Percentiles rank a stretch among this genome's conserved stretches.
These are phyloP conservation scores for Gallinago jamesoni DNA, from an alignment of 2,113 vertebrate genomes.

Conservation along the genomic window DNA sequence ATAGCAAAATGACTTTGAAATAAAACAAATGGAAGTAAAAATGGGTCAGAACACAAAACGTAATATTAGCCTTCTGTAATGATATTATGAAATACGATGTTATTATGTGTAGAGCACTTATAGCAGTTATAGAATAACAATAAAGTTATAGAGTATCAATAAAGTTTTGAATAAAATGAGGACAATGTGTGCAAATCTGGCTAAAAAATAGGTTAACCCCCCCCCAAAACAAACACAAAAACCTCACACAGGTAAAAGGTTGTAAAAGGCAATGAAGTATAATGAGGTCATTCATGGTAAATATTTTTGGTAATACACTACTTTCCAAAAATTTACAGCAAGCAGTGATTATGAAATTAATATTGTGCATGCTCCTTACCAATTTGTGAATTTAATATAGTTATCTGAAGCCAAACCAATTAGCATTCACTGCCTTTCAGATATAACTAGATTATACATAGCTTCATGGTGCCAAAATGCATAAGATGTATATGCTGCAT, in stretches of 20 bases:
- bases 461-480: not conserved
- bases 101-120: not conserved
- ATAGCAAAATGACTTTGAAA: not conserved
- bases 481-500: not conserved
- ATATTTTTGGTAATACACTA: not conserved
- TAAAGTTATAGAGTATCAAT: not conserved
- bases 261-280: not conserved
- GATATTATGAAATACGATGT: not conserved
- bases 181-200: rapidly evolving
- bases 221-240: rapidly evolving
- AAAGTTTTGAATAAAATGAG: not conserved
- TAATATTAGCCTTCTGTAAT: not conserved
- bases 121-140: not conserved
- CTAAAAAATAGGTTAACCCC: not conserved
- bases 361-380: not conserved
- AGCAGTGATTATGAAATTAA: not conserved
- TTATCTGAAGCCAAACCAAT: not conserved
- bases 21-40: not conserved
- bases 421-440: not conserved
- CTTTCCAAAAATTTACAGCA: not conserved
- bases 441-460: not conserved
- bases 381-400: not conserved
- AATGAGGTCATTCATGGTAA: not conserved
- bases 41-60: not conserved
- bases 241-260: not conserved